phyloP scores from a whole-genome alignment of 2,888 invertebrate species.

The Dioctria rufipes region DNA sequence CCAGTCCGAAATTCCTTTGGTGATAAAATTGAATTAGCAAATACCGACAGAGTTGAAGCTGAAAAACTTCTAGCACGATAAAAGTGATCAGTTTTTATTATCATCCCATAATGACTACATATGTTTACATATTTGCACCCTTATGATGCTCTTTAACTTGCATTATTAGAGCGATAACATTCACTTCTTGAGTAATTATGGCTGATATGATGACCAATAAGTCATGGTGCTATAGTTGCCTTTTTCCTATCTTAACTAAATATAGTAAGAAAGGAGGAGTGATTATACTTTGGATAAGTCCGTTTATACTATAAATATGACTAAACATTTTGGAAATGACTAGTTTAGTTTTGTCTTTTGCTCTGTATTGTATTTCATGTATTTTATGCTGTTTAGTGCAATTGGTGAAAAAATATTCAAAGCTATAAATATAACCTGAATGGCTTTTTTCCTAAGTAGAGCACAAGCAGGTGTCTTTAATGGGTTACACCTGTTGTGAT shows the following conservation, averaged over 20 bases:
- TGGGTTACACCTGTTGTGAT: conserved; percentile 23
- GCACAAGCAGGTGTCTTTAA: conserved; percentile 42
- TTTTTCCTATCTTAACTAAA: no score
- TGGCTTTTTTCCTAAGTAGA: conserved; percentile 28
- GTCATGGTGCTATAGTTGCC: neutral
- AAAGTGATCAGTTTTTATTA: neutral
- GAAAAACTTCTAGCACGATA: neutral
- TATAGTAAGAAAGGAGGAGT: neutral
- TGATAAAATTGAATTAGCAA: neutral
- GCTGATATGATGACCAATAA: neutral
- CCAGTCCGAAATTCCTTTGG: no score
- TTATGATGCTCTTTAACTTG: neutral
- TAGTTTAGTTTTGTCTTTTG: neutral
- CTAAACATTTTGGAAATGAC: neutral
- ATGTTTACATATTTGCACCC: conserved; percentile 1
- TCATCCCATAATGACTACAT: neutral
- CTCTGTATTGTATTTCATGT: no score
- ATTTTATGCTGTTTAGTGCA: no score
- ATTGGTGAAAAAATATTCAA: no score
- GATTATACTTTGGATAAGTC: neutral
- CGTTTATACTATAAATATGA: neutral
- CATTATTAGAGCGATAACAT: neutral
- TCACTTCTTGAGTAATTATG: neutral
- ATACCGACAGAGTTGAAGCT: neutral
- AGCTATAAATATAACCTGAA: neutral